A percentile compares a stretch with the other conserved stretches of the same genome.
phyloP scores from a whole-genome alignment of 2,797 vertebrate genomes.

The Lates japonicus region DNA sequence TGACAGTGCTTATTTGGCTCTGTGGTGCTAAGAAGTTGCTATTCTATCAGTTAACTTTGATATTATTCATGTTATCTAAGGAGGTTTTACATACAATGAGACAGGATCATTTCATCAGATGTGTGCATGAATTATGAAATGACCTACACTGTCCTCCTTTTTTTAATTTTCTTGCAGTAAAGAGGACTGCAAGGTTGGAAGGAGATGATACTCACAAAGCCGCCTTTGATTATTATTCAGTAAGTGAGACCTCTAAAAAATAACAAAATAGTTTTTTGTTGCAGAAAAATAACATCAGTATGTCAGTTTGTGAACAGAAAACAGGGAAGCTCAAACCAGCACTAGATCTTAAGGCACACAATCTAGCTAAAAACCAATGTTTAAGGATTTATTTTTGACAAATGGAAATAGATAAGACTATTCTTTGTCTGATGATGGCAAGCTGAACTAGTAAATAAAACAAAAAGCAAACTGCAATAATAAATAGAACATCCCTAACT shows the following conservation, averaged over 20 bases:
- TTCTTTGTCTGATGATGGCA: conserved; percentile 1
- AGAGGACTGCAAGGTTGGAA: conserved; percentile 9
- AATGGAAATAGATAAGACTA: not conserved
- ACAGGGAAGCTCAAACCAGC: conserved; percentile 1
- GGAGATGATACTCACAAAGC: conserved; percentile 13
- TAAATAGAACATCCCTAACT: not conserved
- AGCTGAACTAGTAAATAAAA: conserved; percentile 1
- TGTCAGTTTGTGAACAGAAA: conserved; percentile 37
- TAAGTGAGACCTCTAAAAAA: conserved; percentile 47
- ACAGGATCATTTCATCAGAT: not conserved
- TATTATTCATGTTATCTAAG: not conserved
- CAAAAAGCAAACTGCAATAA: not conserved
- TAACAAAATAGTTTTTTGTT: conserved; percentile 19
- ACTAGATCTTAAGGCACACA: conserved; percentile 21
- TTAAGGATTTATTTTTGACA: conserved; percentile 8
- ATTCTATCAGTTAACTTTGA: not conserved
- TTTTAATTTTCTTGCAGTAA: conserved; percentile 7
- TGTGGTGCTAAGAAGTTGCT: conserved; percentile 14
- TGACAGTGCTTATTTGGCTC: conserved; percentile 11
- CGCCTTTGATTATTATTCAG: conserved; percentile 22
- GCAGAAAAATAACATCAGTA: conserved; percentile 44
- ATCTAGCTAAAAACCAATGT: not conserved
- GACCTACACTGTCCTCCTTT: conserved; percentile 24
- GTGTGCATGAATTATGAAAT: conserved; percentile 4
- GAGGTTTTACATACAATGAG: not conserved